These are phyloP conservation scores for Sinopyrophorus schimmeli DNA, from an alignment of 2,888 invertebrate genomes.

Conservation along the genomic window DNA sequence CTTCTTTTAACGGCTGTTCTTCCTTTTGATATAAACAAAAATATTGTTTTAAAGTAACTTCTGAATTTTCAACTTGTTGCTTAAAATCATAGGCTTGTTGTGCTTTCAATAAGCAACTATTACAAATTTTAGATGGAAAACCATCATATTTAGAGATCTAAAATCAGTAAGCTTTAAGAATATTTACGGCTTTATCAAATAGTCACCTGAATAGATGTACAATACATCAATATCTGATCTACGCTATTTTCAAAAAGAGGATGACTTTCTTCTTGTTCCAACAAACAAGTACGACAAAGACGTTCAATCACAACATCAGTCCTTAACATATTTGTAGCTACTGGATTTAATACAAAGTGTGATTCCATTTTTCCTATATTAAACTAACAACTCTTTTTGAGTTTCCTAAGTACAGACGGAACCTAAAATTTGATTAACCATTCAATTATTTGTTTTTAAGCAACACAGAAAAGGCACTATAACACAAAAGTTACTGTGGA, in stretches of 20 bases:
- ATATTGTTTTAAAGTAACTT: slow-evolving; percentile 30
- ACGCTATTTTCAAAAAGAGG: slow-evolving; percentile 43
- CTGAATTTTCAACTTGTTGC: slow-evolving; percentile 35
- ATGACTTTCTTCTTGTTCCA: slow-evolving; percentile 39
- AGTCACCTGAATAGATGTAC: slow-evolving; percentile 40
- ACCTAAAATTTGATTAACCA: no score
- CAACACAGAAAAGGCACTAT: no score
- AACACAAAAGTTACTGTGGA: no score
- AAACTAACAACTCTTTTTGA: no score
- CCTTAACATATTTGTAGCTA: no score
- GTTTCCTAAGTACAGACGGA: no score
- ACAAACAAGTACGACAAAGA: slow-evolving; percentile 44
- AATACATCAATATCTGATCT: slow-evolving; percentile 44
- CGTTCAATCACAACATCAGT: no score
- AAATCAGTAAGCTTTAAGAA: no score
- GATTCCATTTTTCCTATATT: no score
- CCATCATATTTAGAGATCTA: slow-evolving; percentile 33
- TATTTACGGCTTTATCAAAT: not conserved
- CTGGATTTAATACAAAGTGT: no score
- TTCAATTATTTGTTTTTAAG: no score
- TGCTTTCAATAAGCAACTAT: slow-evolving; percentile 31
- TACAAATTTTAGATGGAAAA: slow-evolving; percentile 35
- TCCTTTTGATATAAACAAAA: slow-evolving; percentile 16
- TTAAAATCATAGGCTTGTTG: slow-evolving; percentile 35
- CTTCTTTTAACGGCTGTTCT: slow-evolving; percentile 4